Conservation (phyloP, 37 sponge, comb jelly and placozoan species). For the Aphrocallistes beatrix region DNA sequence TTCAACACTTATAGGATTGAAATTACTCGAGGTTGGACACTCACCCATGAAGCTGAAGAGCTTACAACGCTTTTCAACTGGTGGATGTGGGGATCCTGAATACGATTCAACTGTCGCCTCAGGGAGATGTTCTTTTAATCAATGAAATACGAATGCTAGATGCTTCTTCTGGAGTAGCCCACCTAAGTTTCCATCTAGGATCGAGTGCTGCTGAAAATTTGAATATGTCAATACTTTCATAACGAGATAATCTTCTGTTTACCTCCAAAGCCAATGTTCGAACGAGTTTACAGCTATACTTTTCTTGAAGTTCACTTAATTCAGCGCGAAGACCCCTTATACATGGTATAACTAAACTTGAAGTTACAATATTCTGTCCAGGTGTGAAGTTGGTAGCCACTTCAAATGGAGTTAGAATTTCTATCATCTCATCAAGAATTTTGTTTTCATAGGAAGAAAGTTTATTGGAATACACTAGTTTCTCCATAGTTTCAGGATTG, state of each 20-base stretch:
- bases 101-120: neutral
- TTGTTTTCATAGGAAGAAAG: constrained; percentile 19
- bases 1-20: neutral
- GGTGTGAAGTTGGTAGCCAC: constrained; percentile 20
- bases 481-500: neutral
- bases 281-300: neutral
- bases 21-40: neutral
- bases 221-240: constrained; percentile 13
- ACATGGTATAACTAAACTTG: too few relatives aligned
- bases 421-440: constrained; percentile 21
- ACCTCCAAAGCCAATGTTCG: neutral
- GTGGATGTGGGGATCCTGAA: neutral
- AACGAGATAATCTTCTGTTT: neutral
- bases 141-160: neutral
- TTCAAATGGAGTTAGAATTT: constrained; percentile 25
- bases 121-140: neutral
- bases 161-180: neutral
- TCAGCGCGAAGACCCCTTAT: neutral
- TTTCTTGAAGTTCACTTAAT: neutral
- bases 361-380: constrained; percentile 23
- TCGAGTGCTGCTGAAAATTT: constrained; percentile 16
- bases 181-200: constrained; percentile 23
- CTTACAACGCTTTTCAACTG: neutral
- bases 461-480: neutral
- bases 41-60: neutral